These are phyloP conservation scores for Fulica atra DNA, from an alignment of 2,113 vertebrate genomes.

Conservation along the genomic window DNA sequence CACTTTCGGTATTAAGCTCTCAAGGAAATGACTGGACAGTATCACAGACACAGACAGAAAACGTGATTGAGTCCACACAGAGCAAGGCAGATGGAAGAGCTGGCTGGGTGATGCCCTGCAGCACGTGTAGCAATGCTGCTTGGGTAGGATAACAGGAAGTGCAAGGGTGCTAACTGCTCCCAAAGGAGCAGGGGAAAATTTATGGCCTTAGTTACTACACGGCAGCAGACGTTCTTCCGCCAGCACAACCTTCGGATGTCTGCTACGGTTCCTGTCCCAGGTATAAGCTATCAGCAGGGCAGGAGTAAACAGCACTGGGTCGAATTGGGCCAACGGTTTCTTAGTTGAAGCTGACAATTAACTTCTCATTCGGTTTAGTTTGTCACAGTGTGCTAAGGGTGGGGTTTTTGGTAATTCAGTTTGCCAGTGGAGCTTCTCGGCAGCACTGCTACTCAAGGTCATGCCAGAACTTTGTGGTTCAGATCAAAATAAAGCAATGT, in stretches of 20 bases:
- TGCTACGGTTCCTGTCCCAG: neutral
- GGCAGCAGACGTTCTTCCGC: neutral
- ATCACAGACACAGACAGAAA: neutral
- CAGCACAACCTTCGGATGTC: neutral
- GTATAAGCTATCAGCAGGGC: neutral
- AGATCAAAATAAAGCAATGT: neutral
- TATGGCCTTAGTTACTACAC: neutral
- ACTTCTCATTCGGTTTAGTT: neutral
- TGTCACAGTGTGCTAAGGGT: neutral
- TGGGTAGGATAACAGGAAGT: neutral
- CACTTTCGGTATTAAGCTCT: constrained; percentile 30
- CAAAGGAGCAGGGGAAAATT: neutral
- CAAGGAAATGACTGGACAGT: neutral
- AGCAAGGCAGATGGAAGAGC: neutral
- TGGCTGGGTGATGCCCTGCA: neutral
- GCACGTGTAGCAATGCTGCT: neutral
- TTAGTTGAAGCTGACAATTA: neutral
- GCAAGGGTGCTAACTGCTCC: neutral
- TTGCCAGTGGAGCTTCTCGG: neutral
- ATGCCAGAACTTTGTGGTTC: neutral
- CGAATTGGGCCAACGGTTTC: neutral
- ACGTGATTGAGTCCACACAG: neutral
- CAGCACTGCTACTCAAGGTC: neutral
- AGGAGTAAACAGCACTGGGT: neutral
- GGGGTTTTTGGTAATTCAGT: neutral